These are phyloP conservation scores for Triplophysa dalaica DNA, from an alignment of 2,113 vertebrate genomes.

Conservation along the genomic window DNA sequence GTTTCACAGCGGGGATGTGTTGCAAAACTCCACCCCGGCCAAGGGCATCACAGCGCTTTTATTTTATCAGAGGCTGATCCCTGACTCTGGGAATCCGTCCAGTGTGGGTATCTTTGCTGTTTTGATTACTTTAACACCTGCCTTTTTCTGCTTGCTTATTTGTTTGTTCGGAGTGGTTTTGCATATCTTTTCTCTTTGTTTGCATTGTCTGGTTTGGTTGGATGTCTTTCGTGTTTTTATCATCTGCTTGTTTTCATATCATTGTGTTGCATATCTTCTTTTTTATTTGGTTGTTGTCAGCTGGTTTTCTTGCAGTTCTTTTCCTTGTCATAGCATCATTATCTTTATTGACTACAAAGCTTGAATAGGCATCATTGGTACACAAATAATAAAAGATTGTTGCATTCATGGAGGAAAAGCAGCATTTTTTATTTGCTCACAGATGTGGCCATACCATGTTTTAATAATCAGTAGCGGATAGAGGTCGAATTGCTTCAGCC, in stretches of 20 bases:
- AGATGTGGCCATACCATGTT: neutral
- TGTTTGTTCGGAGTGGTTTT: too few relatives aligned
- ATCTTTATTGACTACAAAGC: slow-evolving; percentile 2
- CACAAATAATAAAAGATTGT: neutral
- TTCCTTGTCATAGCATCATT: neutral
- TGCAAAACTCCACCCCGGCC: neutral
- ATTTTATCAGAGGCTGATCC: slow-evolving; percentile 17
- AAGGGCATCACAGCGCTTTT: slow-evolving; percentile 9
- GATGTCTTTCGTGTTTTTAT: neutral
- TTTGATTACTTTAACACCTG: slow-evolving; percentile 36
- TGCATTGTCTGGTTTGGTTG: neutral
- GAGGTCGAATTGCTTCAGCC: neutral
- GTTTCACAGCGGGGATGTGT: slow-evolving; percentile 12
- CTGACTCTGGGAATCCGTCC: slow-evolving; percentile 1
- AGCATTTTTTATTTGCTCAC: neutral
- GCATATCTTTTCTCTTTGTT: neutral
- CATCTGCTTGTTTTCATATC: neutral
- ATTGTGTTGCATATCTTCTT: neutral
- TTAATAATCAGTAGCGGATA: neutral
- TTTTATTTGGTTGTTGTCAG: neutral
- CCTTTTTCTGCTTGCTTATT: neutral
- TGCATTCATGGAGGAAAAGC: neutral
- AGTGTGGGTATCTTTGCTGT: neutral
- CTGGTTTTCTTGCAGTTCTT: too few relatives aligned
- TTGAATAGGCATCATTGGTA: neutral